Evolutionary conservation across 2,888 invertebrate species (phyloP), one percentile per base, ranked within the genome.

Genomic region (Mystacides longicornis): DNA sequence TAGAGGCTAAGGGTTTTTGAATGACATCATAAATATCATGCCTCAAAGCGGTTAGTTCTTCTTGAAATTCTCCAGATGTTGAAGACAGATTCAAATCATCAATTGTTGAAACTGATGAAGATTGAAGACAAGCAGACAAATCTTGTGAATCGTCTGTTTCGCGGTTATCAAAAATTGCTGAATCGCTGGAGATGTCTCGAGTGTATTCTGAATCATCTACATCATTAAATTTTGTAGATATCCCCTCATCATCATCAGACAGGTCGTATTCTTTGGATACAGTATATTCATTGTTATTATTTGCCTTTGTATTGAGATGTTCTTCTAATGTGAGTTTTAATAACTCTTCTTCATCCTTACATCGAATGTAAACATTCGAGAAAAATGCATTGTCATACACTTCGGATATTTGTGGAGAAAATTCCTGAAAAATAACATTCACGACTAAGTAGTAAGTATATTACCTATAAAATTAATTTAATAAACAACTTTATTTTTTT

Each of bases 21-120:
- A 77, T 72, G 18, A 72, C 72, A 22, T 77, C 76, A 66, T 77
- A 73, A 50, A 77, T 77, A 62, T 77, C 77, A 65, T 73, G 74
- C 54, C 74, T 68, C 57, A 77, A 65, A 65, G 75, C 76, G 64
- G 75, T 71, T 65, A 77, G 66, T 59, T 75, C 75, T 49, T 74
- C 73, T 66, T 75, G 71, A 62, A 75, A 75, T 63, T 74, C 75
- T 4, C 7, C 4, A 21, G 52, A 47, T 9, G 23, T 18, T 47
- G 47, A 23, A 20, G 21, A 22, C 2, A 16, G 11, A 37, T 16
- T 54, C 14, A 42, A 21, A 16, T 37, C 27, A 42, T 42, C 23
- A 3, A 14, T 22, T 22, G 11, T 23, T 3, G 16, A 18, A 19
- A 7, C 11, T 45, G 19, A 19, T 4, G 20, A 20, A 2, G 19